Evolutionary conservation across 1,140 invertebrate genomes (phyloP).

Genomic region (Tetragnatha versicolor): DNA sequence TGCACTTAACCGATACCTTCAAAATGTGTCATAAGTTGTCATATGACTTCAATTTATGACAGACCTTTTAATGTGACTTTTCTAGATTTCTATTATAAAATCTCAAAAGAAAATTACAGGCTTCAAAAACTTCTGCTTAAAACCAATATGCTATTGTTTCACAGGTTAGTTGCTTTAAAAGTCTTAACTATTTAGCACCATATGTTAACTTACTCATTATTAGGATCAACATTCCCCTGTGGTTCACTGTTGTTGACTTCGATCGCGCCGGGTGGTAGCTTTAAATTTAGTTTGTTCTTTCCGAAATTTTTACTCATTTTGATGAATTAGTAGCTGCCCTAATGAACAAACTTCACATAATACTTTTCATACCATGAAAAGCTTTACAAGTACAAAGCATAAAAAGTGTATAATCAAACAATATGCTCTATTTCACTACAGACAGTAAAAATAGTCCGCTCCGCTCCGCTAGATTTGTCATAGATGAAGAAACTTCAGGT

Average conservation of each 20-base stretch:
- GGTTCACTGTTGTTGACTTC: constrained; percentile 73
- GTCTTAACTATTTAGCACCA: too few species aligned
- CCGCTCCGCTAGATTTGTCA: too few species aligned
- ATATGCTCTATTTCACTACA: constrained; percentile 1
- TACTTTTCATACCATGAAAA: background rate
- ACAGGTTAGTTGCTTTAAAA: too few species aligned
- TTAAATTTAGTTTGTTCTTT: constrained; percentile 93
- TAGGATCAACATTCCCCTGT: constrained; percentile 73
- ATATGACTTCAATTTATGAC: background rate
- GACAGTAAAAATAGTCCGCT: too few species aligned
- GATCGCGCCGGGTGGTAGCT: constrained; percentile 84
- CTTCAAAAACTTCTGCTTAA: too few species aligned
- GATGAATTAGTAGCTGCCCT: background rate
- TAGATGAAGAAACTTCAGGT: too few species aligned
- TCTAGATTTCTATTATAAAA: constrained; percentile 11
- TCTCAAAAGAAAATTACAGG: too few species aligned
- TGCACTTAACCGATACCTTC: too few species aligned
- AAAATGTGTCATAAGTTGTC: too few species aligned
- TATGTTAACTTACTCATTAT: constrained; percentile 65
- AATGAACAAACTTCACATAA: background rate
- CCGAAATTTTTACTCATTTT: constrained; percentile 55
- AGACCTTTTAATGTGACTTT: background rate
- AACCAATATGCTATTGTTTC: too few species aligned
- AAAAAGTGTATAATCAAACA: background rate
- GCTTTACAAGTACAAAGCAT: background rate